Evolutionary conservation across 1,140 invertebrate genomes (phyloP), one percentile per base, ranked within the genome.

Genomic region (Scaptomyza montana): DNA sequence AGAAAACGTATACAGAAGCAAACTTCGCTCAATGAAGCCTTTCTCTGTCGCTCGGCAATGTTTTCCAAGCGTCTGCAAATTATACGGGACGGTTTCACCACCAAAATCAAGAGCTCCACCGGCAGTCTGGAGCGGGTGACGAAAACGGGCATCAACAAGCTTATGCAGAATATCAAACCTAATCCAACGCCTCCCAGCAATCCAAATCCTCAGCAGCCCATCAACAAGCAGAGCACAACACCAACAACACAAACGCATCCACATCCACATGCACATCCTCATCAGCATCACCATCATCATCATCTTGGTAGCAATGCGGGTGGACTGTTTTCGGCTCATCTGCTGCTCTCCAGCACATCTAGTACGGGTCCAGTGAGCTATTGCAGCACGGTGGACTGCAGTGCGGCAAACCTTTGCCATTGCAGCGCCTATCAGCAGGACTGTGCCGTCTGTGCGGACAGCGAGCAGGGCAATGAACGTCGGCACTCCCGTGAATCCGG

Each of bases 1-100:
- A 94, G 95, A 53, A 95, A 95, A 74, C 96, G 97, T 82, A 97
- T 98, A 66, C 96, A 96, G 91, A 98, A 97, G 86, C 97, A 98
- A 90, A 95, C 96, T 2, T 97, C 96, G 3, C 92, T 98, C 6
- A 97, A 97, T 82, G 97, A 98, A 91, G 96, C 97, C 56, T 94
- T 97, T 39, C 95, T 97, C 46, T 97, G 95, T 84, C 94, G 95
- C 57, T 93, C 96, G 36, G 90, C 86, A 0, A 92, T 94, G 1
- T 95, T 95, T 55, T 95, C 96, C 5, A 97, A 96, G 92, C 94
- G 96, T 65, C 94, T 98, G 74, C 96, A 97, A 80, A 93, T 97
- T 1, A 93, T 98, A n/a, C 97, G 96, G 92, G 96, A 96, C 91
- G 96, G 96, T 67, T 93, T 97, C 78, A 96, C 95, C 62, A 96